Evolutionary conservation across 2,113 vertebrate species (phyloP).

Genomic region (Prionailurus viverrinus): DNA sequence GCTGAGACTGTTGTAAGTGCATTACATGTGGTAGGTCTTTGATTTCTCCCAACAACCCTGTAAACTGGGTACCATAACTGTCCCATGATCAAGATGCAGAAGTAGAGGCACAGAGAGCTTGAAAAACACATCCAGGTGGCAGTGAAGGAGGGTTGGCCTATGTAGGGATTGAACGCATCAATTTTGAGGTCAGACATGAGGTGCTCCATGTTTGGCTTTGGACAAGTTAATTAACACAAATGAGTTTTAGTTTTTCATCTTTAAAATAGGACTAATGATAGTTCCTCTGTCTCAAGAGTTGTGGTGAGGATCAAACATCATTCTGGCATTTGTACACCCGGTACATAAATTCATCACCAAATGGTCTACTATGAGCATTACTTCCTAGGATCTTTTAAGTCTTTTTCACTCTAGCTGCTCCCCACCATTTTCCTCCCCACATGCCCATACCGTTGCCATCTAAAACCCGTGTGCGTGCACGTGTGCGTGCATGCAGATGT

Average conservation of each 20-base stretch:
- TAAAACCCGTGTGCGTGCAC: neutral
- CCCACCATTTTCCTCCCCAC: neutral
- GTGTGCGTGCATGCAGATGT: accelerated
- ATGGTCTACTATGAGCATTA: neutral
- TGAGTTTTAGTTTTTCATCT: neutral
- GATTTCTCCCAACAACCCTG: too few species aligned
- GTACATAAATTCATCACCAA: neutral
- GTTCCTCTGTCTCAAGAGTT: neutral
- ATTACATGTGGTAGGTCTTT: neutral
- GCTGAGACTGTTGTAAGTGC: neutral
- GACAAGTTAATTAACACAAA: neutral
- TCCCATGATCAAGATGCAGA: neutral
- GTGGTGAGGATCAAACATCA: neutral
- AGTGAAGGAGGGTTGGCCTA: neutral
- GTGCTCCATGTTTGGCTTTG: neutral
- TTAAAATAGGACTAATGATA: neutral
- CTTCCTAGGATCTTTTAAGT: neutral
- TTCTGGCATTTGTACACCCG: neutral
- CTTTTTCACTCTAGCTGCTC: neutral
- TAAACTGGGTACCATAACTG: neutral
- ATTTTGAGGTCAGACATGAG: constrained; percentile 3
- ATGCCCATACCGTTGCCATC: neutral
- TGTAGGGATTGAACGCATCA: neutral
- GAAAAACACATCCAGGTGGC: neutral
- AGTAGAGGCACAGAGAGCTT: neutral